phyloP scores from a whole-genome alignment of 2,888 invertebrate genomes.

The Dusona sp. region DNA sequence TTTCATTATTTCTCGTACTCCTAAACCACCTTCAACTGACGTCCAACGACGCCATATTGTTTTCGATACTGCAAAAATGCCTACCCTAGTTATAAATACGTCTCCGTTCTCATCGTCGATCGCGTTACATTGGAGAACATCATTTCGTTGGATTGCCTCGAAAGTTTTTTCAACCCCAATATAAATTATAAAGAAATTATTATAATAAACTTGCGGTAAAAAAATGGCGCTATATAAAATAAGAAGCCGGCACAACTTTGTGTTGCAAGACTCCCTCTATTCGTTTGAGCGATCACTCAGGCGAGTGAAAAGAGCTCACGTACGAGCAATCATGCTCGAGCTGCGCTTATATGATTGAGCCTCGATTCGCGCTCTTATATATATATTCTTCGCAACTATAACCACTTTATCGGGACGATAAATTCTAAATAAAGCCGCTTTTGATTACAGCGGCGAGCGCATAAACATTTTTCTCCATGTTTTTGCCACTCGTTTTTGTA shows the following conservation, averaged over 20 bases:
- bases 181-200: slow-evolving; percentile 13
- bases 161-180: neutral
- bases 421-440: slow-evolving; percentile 81
- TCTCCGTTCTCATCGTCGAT: neutral
- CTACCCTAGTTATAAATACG: neutral
- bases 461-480: slow-evolving; percentile 36
- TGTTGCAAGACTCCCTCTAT: slow-evolving; percentile 15
- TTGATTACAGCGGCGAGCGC: slow-evolving; percentile 78
- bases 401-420: slow-evolving; percentile 83
- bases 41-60: neutral
- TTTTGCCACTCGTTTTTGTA: slow-evolving; percentile 51
- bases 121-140: neutral
- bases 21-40: neutral
- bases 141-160: neutral
- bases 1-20: slow-evolving; percentile 16
- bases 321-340: slow-evolving; percentile 83
- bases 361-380: slow-evolving; percentile 79
- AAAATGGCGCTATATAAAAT: neutral
- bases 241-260: slow-evolving; percentile 30
- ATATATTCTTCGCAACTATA: slow-evolving; percentile 75
- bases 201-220: neutral
- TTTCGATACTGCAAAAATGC: neutral
- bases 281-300: slow-evolving; percentile 40
- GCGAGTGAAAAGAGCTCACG: slow-evolving; percentile 78
- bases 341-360: slow-evolving; percentile 74